Evolutionary conservation across 2,113 vertebrate genomes (phyloP).

Genomic region (Mixornis gularis): DNA sequence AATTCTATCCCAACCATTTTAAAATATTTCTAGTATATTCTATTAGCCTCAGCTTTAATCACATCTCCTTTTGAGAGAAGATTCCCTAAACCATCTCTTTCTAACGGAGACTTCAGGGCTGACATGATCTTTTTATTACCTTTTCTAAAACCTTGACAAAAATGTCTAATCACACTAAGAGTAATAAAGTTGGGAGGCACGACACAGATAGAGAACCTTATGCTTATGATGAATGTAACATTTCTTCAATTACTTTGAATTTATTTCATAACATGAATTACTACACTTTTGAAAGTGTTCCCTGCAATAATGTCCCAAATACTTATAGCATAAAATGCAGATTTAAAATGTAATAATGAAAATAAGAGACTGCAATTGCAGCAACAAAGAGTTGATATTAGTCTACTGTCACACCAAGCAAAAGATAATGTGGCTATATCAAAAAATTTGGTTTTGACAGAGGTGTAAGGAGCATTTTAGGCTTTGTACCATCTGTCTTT

Average conservation of each 20-base stretch:
- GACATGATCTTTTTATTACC: neutral
- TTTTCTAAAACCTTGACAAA: constrained; percentile 3
- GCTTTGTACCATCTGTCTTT: neutral
- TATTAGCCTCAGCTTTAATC: neutral
- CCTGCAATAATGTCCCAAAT: neutral
- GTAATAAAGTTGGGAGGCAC: neutral
- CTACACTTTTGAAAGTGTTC: neutral
- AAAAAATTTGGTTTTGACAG: neutral
- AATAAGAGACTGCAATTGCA: neutral
- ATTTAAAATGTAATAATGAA: neutral
- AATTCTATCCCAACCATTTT: neutral
- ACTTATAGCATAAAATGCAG: neutral
- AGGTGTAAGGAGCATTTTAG: neutral
- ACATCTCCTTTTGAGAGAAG: neutral
- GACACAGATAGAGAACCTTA: neutral
- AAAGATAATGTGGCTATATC: neutral
- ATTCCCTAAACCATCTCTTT: neutral
- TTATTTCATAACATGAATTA: neutral
- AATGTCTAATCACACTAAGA: neutral
- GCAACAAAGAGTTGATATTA: neutral
- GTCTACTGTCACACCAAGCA: neutral
- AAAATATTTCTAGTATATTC: neutral
- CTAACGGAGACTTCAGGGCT: neutral
- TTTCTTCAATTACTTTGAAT: neutral
- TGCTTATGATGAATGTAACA: neutral